Base-by-base conservation (phyloP, 2,797 vertebrate genomes). In the Pangasius macronema region DNA sequence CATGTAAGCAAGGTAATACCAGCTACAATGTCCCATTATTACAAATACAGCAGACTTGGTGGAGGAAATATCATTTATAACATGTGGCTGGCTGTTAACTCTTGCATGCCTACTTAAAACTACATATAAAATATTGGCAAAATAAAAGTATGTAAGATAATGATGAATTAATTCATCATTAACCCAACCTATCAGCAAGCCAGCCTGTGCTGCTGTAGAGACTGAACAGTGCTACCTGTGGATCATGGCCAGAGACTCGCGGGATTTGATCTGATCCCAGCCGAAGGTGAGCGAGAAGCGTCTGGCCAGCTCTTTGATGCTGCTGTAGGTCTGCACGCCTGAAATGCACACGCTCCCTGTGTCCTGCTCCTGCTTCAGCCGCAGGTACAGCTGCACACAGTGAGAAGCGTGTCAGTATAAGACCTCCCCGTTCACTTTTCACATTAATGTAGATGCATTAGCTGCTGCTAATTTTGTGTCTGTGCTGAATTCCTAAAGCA, bases 221-320 rank as follows among this genome's bases (percentile, higher is more conserved):
- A 36, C 51, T 39, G 57, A 55, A 55, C 81, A 39, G 63, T 20
- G 5, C 39, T 94, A 98, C 97, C 97, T 98, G 97, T 98, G 97
- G 89, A 98, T 97, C 96, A 97, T 95, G 86, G 97, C 96, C 73
- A 98, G 89, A 36, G 96, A 96, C 88, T 99, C 97, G 2, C 97
- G 96, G 91, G 95, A 97, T 94, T 97, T 98, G 92, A 97, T 92
- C 27, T 95, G 95, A 93, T 99, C 97, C 93, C 95, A 96, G 88
- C 97, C 97, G 87, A 98, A 97, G 1, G 96, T 98, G 88, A 98
- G 96, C 1, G 97, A 96, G 91, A 98, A 98, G 57, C 98, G 96
- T 73, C 97, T 93, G 90, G 97, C 97, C 67, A 99, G 96, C 92
- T 99, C 98, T 92, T 97, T 98, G 91, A 98, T 97, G 91, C 96